Percentiles rank a stretch among this genome's conserved stretches.
Evolutionary conservation across 2,113 vertebrate genomes (phyloP).

Genomic region (Lagenorhynchus albirostris): DNA sequence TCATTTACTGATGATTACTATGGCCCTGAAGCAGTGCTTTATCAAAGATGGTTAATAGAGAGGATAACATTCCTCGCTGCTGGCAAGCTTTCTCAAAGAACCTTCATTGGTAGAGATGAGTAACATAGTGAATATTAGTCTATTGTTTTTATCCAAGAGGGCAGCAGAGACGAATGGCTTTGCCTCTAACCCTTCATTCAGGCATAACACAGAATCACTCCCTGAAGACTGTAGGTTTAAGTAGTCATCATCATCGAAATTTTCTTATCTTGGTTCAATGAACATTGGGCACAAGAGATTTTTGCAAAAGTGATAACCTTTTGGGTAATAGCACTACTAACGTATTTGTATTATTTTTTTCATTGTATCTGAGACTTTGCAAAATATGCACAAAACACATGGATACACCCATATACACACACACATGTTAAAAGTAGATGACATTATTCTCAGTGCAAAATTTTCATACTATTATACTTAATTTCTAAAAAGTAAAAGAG

Average conservation of each 20-base stretch:
- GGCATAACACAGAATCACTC: neutral
- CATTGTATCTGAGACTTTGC: neutral
- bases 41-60: neutral
- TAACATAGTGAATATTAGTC: neutral
- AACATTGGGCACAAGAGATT: neutral
- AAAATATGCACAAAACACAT: neutral
- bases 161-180: neutral
- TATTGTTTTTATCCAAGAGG: neutral
- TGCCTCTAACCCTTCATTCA: neutral
- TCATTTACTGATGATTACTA: neutral
- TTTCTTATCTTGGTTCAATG: neutral
- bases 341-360: neutral
- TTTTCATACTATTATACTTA: neutral
- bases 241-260: neutral
- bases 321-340: neutral
- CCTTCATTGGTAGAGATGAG: neutral
- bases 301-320: neutral
- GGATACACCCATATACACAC: neutral
- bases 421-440: neutral
- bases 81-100: neutral
- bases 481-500: neutral
- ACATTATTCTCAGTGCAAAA: neutral
- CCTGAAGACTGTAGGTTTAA: neutral
- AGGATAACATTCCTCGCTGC: neutral
- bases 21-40: neutral